phyloP scores from a whole-genome alignment of 2,113 vertebrate species.

The Urocolius indicus region DNA sequence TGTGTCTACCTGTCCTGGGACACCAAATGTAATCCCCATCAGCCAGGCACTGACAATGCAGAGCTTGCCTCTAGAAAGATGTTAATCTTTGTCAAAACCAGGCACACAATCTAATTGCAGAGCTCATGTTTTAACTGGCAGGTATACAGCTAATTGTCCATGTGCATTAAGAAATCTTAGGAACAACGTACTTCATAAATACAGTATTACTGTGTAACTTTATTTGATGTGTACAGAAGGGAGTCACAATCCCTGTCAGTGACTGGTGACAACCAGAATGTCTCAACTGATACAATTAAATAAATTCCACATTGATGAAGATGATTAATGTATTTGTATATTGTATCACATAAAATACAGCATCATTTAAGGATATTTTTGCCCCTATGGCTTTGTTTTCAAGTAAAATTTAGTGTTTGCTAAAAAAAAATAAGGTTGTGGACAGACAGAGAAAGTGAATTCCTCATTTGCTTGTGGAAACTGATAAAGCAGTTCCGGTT shows the following conservation, averaged over 20 bases:
- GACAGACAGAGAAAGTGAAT: neutral
- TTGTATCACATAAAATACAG: neutral
- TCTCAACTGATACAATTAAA: neutral
- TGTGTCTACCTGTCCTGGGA: accelerated
- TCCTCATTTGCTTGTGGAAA: neutral
- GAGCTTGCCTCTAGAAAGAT: neutral
- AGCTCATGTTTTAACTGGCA: neutral
- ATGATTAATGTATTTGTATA: neutral
- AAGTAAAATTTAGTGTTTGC: neutral
- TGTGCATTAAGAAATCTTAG: neutral
- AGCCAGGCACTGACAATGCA: neutral
- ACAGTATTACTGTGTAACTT: neutral
- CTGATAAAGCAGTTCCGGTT: neutral
- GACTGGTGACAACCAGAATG: neutral
- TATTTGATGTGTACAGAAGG: neutral
- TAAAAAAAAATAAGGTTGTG: neutral
- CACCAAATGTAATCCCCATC: accelerated
- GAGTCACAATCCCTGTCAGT: neutral
- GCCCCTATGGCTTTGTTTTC: neutral
- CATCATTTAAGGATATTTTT: neutral
- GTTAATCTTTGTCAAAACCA: neutral
- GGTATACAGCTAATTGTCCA: neutral
- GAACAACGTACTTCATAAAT: neutral
- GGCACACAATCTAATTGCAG: neutral
- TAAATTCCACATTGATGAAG: neutral